phyloP scores from a whole-genome alignment of 2,888 invertebrate genomes.

The Hypomecis punctinalis region DNA sequence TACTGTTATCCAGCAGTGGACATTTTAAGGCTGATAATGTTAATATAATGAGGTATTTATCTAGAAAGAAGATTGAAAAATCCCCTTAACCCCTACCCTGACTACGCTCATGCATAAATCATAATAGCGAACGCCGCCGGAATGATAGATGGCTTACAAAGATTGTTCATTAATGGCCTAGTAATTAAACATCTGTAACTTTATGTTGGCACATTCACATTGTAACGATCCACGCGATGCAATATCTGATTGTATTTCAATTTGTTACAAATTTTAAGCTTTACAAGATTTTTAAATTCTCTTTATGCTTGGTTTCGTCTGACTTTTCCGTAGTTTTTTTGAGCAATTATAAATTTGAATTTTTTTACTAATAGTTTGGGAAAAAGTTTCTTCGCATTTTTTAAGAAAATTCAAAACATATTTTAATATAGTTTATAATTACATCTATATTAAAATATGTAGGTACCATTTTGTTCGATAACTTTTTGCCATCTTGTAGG shows the following conservation, averaged over 20 bases:
- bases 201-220: slow-evolving; percentile 37
- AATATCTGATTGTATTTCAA: slow-evolving; percentile 26
- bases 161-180: slow-evolving; percentile 45
- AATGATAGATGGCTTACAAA: slow-evolving; percentile 59
- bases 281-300: neutral
- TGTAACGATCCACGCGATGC: slow-evolving; percentile 22
- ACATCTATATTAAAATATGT: too few species aligned
- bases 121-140: slow-evolving; percentile 39
- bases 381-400: too few species aligned
- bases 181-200: slow-evolving; percentile 37
- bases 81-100: slow-evolving; percentile 6
- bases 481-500: too few species aligned
- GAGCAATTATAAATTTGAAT: too few species aligned
- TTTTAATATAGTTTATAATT: too few species aligned
- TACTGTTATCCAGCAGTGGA: too few species aligned
- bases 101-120: slow-evolving; percentile 19
- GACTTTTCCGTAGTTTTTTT: too few species aligned
- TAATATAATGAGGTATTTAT: neutral
- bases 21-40: too few species aligned
- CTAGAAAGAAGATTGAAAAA: neutral
- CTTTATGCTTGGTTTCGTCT: neutral
- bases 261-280: slow-evolving; percentile 5
- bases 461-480: too few species aligned
- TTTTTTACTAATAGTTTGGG: too few species aligned
- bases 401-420: too few species aligned